Percentiles rank a stretch among this genome's conserved stretches.
These are phyloP conservation scores for Hestina assimilis DNA, from an alignment of 1,140 invertebrate genomes.

Conservation along the genomic window DNA sequence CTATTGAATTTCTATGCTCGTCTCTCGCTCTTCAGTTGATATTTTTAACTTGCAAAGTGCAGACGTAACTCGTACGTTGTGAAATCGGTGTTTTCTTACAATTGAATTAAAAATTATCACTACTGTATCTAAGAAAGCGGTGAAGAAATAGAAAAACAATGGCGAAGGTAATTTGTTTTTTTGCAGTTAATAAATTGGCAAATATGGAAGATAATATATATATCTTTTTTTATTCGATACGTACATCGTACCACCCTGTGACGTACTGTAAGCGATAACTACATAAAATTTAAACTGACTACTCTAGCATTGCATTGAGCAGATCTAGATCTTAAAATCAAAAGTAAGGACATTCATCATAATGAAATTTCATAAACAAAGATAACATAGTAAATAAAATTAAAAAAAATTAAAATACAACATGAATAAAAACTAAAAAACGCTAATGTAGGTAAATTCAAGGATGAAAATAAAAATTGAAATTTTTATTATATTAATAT, in stretches of 20 bases:
- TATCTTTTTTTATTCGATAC: constrained; percentile 32
- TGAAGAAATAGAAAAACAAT: constrained; percentile 41
- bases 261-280: constrained; percentile 31
- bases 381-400: no score
- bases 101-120: constrained; percentile 49
- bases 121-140: constrained; percentile 9
- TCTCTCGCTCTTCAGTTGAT: constrained; percentile 51
- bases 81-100: constrained; percentile 52
- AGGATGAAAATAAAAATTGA: no score
- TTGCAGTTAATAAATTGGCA: constrained; percentile 4
- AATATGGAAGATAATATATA: constrained; percentile 20
- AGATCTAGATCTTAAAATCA: no score
- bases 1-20: constrained; percentile 56
- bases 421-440: no score
- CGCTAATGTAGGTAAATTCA: no score
- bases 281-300: constrained; percentile 14
- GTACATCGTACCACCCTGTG: constrained; percentile 52
- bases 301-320: no score
- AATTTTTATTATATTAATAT: neutral
- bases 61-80: constrained; percentile 38
- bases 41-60: constrained; percentile 55
- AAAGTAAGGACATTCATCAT: no score
- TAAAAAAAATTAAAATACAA: no score
- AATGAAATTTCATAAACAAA: no score
- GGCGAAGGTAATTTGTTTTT: constrained; percentile 60